Percentiles rank a stretch among this genome's conserved stretches.
Evolutionary conservation across 2,888 invertebrate genomes (phyloP).

Genomic region (Synergus itoensis): DNA sequence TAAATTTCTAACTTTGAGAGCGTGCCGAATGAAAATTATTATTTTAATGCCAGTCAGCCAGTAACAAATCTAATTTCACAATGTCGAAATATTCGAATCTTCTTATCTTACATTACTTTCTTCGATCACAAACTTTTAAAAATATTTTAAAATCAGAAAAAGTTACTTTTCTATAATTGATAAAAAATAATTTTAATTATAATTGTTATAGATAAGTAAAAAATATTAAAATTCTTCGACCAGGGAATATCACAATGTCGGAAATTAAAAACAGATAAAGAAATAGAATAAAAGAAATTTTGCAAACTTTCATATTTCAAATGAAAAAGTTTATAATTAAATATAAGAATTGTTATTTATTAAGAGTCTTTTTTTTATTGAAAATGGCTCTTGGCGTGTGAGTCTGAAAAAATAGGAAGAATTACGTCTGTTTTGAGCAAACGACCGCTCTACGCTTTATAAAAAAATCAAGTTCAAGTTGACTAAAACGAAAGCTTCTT

Average conservation of each 20-base stretch:
- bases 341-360: not conserved
- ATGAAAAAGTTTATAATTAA: not conserved
- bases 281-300: not conserved
- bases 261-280: not conserved
- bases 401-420: conserved; percentile 35
- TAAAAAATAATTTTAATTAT: not conserved
- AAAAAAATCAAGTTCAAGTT: not conserved
- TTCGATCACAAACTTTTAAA: conserved; percentile 40
- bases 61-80: conserved; percentile 31
- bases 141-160: not conserved
- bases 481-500: not conserved
- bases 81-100: not conserved
- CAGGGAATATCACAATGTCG: conserved; percentile 14
- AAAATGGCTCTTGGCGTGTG: not conserved
- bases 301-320: not conserved
- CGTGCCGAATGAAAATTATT: conserved; percentile 15
- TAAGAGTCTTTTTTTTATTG: not conserved
- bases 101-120: conserved; percentile 39
- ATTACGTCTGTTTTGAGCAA: conserved; percentile 43
- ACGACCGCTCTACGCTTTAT: conserved; percentile 25
- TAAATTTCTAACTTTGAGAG: not conserved
- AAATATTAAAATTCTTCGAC: not conserved
- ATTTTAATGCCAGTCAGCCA: conserved; percentile 15
- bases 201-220: not conserved
- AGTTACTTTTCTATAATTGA: not conserved